Percentiles rank a stretch among this genome's conserved stretches.
Evolutionary conservation across 30 jellyfish, hydroid and myxozoan genomes (phyloP).

Genomic region (Aurelia coerulea): DNA sequence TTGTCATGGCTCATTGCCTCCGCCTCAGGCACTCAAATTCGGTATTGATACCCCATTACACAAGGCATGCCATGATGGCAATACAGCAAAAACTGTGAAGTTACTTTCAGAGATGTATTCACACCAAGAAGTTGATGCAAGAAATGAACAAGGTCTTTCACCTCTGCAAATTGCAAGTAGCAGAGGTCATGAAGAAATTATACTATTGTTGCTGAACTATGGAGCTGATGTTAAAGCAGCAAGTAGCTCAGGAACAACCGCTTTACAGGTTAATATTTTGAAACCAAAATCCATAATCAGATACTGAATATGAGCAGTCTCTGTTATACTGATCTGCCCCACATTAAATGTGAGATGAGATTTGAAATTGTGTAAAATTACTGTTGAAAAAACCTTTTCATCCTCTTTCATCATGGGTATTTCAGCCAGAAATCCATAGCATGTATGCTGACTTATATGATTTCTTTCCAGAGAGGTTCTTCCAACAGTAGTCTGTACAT

Average conservation of each 20-base stretch:
- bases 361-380: too few species aligned
- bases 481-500: too few species aligned
- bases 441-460: too few species aligned
- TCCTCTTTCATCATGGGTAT: too few species aligned
- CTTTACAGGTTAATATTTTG: slow-evolving; percentile 72
- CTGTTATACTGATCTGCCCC: too few species aligned
- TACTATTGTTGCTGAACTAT: slow-evolving; percentile 39
- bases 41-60: slow-evolving; percentile 88
- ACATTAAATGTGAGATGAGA: too few species aligned
- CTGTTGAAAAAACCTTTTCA: too few species aligned
- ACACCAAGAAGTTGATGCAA: slow-evolving; percentile 66
- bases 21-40: slow-evolving; percentile 71
- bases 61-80: slow-evolving; percentile 58
- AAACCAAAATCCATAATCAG: too few species aligned
- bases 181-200: slow-evolving; percentile 68
- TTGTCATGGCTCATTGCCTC: slow-evolving; percentile 81
- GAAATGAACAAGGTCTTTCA: slow-evolving; percentile 82
- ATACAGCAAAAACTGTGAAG: slow-evolving; percentile 43
- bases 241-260: slow-evolving; percentile 76
- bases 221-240: slow-evolving; percentile 80
- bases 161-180: slow-evolving; percentile 88
- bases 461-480: too few species aligned
- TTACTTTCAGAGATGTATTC: slow-evolving; percentile 67
- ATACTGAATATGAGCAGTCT: too few species aligned
- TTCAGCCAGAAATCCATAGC: too few species aligned